Evolutionary conservation across 2,113 vertebrate species (phyloP).

Genomic region (Paralichthys olivaceus): DNA sequence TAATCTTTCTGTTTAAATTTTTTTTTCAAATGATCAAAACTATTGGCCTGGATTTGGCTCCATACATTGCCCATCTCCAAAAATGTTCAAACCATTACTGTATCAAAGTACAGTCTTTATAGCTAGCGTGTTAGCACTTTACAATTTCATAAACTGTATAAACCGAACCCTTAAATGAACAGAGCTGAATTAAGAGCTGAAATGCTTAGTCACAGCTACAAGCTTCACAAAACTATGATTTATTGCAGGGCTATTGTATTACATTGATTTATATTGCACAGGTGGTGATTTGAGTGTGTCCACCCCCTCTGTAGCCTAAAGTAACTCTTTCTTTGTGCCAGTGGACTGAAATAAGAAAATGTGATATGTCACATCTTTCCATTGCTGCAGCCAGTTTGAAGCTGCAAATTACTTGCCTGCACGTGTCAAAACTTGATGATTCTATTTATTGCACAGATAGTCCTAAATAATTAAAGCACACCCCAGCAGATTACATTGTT

Average conservation of each 20-base stretch:
- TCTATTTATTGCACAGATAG: constrained; percentile 52
- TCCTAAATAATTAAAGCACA: constrained; percentile 43
- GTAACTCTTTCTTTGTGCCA: constrained; percentile 27
- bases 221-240: constrained; percentile 19
- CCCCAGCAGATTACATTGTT: constrained; percentile 42
- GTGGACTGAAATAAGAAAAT: constrained; percentile 46
- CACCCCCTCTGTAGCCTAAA: constrained; percentile 1
- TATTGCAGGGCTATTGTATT: constrained; percentile 24
- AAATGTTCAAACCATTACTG: background rate
- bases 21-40: no score
- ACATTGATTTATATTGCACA: constrained; percentile 36
- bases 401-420: constrained; percentile 25
- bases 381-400: constrained; percentile 27
- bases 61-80: background rate
- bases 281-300: constrained; percentile 26
- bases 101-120: background rate
- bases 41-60: no score
- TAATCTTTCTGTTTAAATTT: no score
- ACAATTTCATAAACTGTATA: background rate
- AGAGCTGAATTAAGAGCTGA: constrained; percentile 34
- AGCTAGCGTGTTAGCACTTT: background rate
- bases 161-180: background rate
- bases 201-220: constrained; percentile 1
- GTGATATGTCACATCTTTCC: constrained; percentile 1
- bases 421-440: constrained; percentile 30